Evolutionary conservation across 1,140 invertebrate species (phyloP).

Genomic region (Calliphora vicina): DNA sequence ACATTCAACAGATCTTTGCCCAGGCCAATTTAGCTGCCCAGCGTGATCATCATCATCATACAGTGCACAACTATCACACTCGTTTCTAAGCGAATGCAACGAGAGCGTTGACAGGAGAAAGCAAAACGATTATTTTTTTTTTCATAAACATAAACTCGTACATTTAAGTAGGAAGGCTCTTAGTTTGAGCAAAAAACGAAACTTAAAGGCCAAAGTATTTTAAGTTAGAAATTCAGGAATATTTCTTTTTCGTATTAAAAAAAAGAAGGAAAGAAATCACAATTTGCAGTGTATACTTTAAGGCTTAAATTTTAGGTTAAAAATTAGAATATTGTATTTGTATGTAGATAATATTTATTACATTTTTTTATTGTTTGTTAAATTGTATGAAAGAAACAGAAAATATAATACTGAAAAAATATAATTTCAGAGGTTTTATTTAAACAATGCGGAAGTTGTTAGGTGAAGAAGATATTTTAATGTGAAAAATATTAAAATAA

Average conservation of each 20-base stretch:
- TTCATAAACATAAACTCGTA: not conserved
- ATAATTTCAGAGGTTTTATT: too few relatives aligned
- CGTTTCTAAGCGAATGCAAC: not conserved
- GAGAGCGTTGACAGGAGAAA: not conserved
- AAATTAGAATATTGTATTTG: not conserved
- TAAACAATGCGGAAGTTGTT: too few relatives aligned
- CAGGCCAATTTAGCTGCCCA: constrained; percentile 52
- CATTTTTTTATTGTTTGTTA: not conserved
- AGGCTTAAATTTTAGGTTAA: not conserved
- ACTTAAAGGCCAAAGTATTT: not conserved
- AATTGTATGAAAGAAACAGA: not conserved
- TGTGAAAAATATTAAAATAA: too few relatives aligned
- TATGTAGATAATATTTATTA: not conserved
- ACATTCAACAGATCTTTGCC: constrained; percentile 58
- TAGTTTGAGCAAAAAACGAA: not conserved
- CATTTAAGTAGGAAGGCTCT: not conserved
- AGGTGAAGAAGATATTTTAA: too few relatives aligned
- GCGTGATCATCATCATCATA: constrained; percentile 33
- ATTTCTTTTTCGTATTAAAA: not conserved
- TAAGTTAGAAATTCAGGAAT: not conserved
- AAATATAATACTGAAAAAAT: too few relatives aligned
- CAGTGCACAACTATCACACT: constrained; percentile 1
- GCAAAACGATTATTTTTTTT: not conserved
- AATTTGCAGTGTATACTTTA: not conserved
- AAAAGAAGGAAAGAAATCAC: too few relatives aligned